Base-by-base conservation (phyloP, 92 coral and sea anemone species). In the Porites lobata region DNA sequence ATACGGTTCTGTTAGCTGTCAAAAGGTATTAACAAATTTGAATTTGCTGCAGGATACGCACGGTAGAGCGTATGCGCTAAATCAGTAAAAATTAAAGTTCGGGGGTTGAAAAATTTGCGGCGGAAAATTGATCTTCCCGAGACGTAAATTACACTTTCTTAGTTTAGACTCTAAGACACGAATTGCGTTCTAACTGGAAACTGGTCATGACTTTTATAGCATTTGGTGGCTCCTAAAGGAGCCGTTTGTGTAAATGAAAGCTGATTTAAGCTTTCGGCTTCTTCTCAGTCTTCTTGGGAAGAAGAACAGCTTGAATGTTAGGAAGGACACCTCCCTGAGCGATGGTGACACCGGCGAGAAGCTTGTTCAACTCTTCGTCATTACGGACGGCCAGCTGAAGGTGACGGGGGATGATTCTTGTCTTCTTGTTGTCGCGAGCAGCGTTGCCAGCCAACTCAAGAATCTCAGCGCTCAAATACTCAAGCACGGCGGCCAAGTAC, bases 401-500 rank as follows among this genome's bases (percentile, higher is more conserved):
- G 69, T 86, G 90, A 86, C 90, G 90, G 57, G 90, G 90, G 86
- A 86, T 86, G 76, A 86, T 86, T 71, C 90, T 82, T 29, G 77
- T 78, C 57, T 86, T 86, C 90, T 86, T 86, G 90, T 86, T 86
- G 88, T 88, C 92, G 50, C 92, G 89, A 59, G 92, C 89, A 88
- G 92, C 92, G 81, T 88, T 88, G 68, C 91, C 91, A 72, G 91
- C 91, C 91, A 87, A 80, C 86, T 87, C 91, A 12, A 87, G 87
- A 19, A 88, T 88, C 78, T 88, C 91, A 38, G 91, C 91, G 83
- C 83, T 79, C 72, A 79, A 65, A 65, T 79, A 79, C 72, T 79
- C 83, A 72, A 79, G 83, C 73, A 79, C 83, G 1, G 89, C 93
- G 6, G 93, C 93, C 89, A 90, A 67, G 86, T 92, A 92, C 70